These are phyloP conservation scores for Nemotelus nigrinus DNA, from an alignment of 2,888 invertebrate genomes.

Conservation along the genomic window DNA sequence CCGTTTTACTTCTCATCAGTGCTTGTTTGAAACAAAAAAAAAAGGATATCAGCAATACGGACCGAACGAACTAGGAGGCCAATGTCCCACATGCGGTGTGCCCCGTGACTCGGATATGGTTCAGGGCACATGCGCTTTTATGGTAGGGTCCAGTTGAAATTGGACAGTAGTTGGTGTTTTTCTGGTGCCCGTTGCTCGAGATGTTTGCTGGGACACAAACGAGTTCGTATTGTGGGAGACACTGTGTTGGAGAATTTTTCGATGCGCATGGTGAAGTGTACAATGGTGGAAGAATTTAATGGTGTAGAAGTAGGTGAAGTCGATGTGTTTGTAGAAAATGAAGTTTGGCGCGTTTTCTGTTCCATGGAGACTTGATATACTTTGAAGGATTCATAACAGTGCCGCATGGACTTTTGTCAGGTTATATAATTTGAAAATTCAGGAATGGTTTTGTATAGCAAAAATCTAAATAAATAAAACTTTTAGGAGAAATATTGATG, in stretches of 20 bases:
- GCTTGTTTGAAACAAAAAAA: neutral
- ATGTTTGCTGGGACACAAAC: neutral
- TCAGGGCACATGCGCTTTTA: constrained; percentile 14
- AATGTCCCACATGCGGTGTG: constrained; percentile 28
- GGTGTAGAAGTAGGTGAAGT: constrained; percentile 3
- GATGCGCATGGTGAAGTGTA: constrained; percentile 16
- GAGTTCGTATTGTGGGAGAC: neutral
- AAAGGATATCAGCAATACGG: constrained; percentile 33
- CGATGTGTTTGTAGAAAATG: constrained; percentile 25
- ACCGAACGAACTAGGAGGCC: constrained; percentile 19
- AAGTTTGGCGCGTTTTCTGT: constrained; percentile 40
- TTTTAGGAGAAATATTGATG: too few species aligned
- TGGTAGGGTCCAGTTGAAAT: neutral
- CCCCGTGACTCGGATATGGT: constrained; percentile 20
- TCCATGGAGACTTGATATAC: constrained; percentile 6
- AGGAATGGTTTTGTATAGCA: too few species aligned
- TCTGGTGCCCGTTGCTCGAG: neutral
- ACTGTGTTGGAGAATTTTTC: constrained; percentile 11
- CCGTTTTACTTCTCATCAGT: neutral
- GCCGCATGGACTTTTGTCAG: too few species aligned
- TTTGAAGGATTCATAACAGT: too few species aligned
- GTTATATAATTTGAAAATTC: too few species aligned
- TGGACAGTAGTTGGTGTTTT: constrained; percentile 11
- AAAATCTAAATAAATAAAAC: too few species aligned
- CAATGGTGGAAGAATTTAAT: constrained; percentile 8